Percentiles rank a stretch among this genome's conserved stretches.
These are phyloP conservation scores for Euura saliciscinereae DNA, from an alignment of 1,140 invertebrate genomes.

Conservation along the genomic window DNA sequence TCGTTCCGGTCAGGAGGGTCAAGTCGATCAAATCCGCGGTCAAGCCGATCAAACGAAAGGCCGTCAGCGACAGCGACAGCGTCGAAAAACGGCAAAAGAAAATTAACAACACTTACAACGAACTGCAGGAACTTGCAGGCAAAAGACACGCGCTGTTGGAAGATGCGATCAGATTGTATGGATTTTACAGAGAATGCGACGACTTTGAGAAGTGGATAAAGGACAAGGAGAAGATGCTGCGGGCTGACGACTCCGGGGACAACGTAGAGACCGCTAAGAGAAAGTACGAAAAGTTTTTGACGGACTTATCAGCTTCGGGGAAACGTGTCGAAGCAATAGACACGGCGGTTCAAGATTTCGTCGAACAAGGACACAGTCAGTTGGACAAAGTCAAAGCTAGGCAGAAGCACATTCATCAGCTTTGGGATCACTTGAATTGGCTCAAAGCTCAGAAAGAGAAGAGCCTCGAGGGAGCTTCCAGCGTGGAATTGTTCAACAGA, in stretches of 20 bases:
- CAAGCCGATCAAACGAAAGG: conserved; percentile 61
- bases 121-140: conserved; percentile 80
- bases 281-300: conserved; percentile 97
- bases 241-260: conserved; percentile 82
- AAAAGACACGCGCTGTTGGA: conserved; percentile 83
- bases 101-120: conserved; percentile 81
- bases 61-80: conserved; percentile 71
- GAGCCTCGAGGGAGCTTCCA: conserved; percentile 88
- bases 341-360: conserved; percentile 84
- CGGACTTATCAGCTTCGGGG: conserved; percentile 91
- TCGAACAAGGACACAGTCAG: conserved; percentile 85
- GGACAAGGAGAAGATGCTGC: conserved; percentile 90
- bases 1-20: conserved; percentile 74
- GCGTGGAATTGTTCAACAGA: conserved; percentile 92
- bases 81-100: conserved; percentile 82
- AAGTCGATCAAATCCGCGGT: conserved; percentile 61
- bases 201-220: conserved; percentile 98
- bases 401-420: conserved; percentile 83
- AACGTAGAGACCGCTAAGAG: conserved; percentile 93
- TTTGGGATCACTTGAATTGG: conserved; percentile 88
- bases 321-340: conserved; percentile 91
- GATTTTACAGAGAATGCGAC: conserved; percentile 96
- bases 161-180: conserved; percentile 91
- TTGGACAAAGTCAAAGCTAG: conserved; percentile 83
- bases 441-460: conserved; percentile 91